A percentile compares a stretch with the other conserved stretches of the same genome.
These are phyloP conservation scores for Gandaritis pyraliata DNA, from an alignment of 2,888 invertebrate species.

Conservation along the genomic window DNA sequence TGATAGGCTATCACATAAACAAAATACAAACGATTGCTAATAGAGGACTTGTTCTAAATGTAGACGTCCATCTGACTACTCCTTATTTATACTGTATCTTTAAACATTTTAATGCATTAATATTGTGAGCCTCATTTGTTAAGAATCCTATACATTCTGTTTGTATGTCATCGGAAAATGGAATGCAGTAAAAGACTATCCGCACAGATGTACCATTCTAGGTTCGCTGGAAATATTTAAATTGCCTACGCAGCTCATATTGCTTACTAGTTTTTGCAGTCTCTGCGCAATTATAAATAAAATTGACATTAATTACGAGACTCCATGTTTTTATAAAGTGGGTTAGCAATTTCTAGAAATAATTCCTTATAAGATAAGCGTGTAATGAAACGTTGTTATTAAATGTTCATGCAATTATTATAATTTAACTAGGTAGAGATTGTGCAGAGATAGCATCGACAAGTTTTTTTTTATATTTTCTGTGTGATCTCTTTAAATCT, in stretches of 20 bases:
- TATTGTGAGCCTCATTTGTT: not conserved
- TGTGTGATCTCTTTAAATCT: no score
- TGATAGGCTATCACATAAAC: no score
- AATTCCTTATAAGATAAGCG: slow-evolving; percentile 61
- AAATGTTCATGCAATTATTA: slow-evolving; percentile 65
- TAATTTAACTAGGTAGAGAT: slow-evolving; percentile 67
- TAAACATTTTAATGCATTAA: no score
- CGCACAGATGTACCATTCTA: slow-evolving; percentile 39
- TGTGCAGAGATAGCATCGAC: slow-evolving; percentile 36
- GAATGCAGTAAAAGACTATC: slow-evolving; percentile 50
- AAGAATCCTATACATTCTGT: slow-evolving; percentile 17
- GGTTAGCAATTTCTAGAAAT: slow-evolving; percentile 78
- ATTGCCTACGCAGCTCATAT: slow-evolving; percentile 50
- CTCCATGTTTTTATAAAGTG: slow-evolving; percentile 65
- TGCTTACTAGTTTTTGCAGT: slow-evolving; percentile 44
- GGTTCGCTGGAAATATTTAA: slow-evolving; percentile 49
- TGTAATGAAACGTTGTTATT: slow-evolving; percentile 66
- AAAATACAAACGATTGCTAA: no score
- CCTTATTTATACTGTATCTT: not conserved
- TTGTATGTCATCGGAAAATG: slow-evolving; percentile 33
- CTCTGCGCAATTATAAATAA: slow-evolving; percentile 72
- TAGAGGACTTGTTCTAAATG: no score
- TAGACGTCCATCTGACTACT: not conserved
- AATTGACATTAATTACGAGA: slow-evolving; percentile 77
- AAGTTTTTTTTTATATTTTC: no score